Evolutionary conservation across 1,140 invertebrate genomes (phyloP).

Genomic region (Drosophila fuyamai): DNA sequence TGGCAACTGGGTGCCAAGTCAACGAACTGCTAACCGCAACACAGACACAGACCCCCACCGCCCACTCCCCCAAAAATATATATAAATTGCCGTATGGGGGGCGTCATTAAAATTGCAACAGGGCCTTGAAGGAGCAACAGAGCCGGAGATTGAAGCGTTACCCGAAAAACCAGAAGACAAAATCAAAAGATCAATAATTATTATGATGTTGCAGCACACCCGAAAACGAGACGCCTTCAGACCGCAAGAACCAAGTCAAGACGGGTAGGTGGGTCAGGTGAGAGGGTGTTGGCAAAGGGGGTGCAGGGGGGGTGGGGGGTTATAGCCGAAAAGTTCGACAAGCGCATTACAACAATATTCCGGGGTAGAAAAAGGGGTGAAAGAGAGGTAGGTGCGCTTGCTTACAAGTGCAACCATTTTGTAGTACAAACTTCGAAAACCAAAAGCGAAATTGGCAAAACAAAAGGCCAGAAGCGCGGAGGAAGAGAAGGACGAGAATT

Average conservation of each 20-base stretch:
- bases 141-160: background rate
- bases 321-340: conserved; percentile 79
- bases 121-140: conserved; percentile 57
- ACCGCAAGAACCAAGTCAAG: conserved; percentile 64
- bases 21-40: conserved; percentile 79
- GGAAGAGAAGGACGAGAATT: background rate
- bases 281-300: background rate
- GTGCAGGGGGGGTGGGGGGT: conserved; percentile 12
- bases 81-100: conserved; percentile 31
- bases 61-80: conserved; percentile 2
- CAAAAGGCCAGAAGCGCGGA: conserved; percentile 50
- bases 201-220: conserved; percentile 76
- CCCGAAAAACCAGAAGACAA: conserved; percentile 58
- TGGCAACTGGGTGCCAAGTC: conserved; percentile 74
- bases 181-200: conserved; percentile 84
- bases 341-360: conserved; percentile 82
- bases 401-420: conserved; percentile 84
- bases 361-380: background rate
- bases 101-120: conserved; percentile 79
- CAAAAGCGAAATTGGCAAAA: conserved; percentile 81
- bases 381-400: conserved; percentile 54
- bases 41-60: conserved; percentile 34
- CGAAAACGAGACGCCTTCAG: conserved; percentile 45
- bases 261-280: conserved; percentile 41
- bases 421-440: conserved; percentile 84